Conservation (phyloP, 2,797 vertebrate genomes). For the Bradypus variegatus region DNA sequence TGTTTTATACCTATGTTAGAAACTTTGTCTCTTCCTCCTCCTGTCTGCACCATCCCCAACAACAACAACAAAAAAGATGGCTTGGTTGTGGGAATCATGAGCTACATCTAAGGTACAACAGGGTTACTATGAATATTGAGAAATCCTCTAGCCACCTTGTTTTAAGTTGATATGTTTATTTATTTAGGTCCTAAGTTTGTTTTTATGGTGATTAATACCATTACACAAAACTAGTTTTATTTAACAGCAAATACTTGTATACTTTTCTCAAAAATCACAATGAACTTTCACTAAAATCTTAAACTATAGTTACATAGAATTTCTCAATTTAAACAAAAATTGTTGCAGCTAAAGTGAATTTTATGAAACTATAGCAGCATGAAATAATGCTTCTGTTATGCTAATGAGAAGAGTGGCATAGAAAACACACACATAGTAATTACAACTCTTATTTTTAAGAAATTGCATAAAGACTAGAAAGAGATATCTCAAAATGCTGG, state of each 20-base stretch:
- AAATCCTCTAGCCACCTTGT: not conserved
- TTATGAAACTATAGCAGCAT: not conserved
- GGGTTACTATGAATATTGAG: not conserved
- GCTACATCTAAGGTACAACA: not conserved
- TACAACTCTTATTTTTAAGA: not conserved
- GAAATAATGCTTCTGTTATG: not conserved
- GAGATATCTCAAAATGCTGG: not conserved
- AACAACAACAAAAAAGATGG: not conserved
- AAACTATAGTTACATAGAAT: constrained; percentile 26
- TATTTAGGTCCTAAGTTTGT: not conserved
- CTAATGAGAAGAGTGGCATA: not conserved
- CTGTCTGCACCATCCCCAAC: not conserved
- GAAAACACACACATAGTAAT: not conserved
- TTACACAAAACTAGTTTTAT: not conserved
- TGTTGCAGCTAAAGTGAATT: not conserved
- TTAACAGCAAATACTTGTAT: not conserved
- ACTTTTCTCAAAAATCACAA: not conserved
- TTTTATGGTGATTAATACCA: not conserved
- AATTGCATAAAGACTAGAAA: not conserved
- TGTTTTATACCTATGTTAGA: not conserved
- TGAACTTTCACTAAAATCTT: constrained; percentile 12
- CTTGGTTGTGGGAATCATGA: not conserved
- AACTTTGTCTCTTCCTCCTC: not conserved
- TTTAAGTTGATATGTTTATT: not conserved
- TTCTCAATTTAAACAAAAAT: constrained; percentile 29